These are phyloP conservation scores for Acanthurus leucopareius DNA, from an alignment of 2,797 vertebrate species.

Conservation along the genomic window DNA sequence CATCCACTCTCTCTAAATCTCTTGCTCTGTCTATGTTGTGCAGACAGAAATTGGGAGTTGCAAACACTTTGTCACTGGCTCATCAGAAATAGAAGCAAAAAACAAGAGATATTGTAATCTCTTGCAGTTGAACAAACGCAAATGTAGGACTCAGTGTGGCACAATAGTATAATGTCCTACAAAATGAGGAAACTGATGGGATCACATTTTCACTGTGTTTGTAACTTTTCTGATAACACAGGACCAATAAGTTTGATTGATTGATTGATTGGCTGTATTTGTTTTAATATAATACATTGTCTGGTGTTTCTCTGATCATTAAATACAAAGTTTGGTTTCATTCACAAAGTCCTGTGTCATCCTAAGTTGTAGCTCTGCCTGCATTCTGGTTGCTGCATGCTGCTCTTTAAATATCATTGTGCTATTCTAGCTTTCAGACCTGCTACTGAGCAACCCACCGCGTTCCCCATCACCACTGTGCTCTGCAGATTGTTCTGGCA, in stretches of 20 bases:
- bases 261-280: not conserved
- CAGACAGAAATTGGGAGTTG: slow-evolving; percentile 27
- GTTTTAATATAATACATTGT: not conserved
- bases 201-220: not conserved
- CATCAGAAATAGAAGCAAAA: slow-evolving; percentile 22
- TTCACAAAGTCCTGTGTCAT: slow-evolving; percentile 6
- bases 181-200: not conserved
- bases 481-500: not conserved
- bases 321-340: not conserved
- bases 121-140: not conserved
- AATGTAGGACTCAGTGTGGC: slow-evolving; percentile 1
- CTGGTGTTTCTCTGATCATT: not conserved
- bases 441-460: not conserved
- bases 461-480: not conserved
- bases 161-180: not conserved
- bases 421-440: slow-evolving; percentile 6
- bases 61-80: slow-evolving; percentile 49
- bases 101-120: slow-evolving; percentile 18
- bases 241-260: not conserved
- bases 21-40: slow-evolving; percentile 23
- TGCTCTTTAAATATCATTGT: slow-evolving; percentile 1
- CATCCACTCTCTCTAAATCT: slow-evolving; percentile 10
- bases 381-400: not conserved
- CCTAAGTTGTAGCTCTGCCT: not conserved
- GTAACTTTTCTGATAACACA: not conserved